Base-by-base conservation (phyloP, 2,113 vertebrate genomes). In the Centrocercus urophasianus region DNA sequence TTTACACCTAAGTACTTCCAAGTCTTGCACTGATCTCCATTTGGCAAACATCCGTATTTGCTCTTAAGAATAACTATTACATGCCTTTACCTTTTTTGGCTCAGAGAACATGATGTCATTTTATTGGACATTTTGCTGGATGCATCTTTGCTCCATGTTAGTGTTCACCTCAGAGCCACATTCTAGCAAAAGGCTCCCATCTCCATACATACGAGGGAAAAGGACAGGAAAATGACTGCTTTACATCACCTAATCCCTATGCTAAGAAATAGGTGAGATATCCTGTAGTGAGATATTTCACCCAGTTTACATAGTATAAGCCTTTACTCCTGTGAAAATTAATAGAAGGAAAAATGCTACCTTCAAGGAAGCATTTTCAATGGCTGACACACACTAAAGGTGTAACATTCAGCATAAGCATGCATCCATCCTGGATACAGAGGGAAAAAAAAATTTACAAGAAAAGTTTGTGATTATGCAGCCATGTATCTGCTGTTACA, bases 401-500 rank as follows among this genome's bases (percentile, higher is more conserved):
- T 74, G 3, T 32, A 71, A 86, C 18, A 56, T 7, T 71, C 57
- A 70, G 13, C 52, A 84, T 28, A 74, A 7, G 4, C 4, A 61
- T 2, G 10, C 30, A 9, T 7, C 18, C 25, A 52, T 40, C 47
- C 18, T 52, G 48, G 45, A 40, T 15, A 18, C 38, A 38, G 0
- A 57, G 16, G 25, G 82, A 70, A 6, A 69, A 84, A 57, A 69
- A 84, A 59, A 21, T 25, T 43, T 10, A 50, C 6, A 57, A 38
- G 25, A 60, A 66, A 73, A 87, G 9, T 13, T 17, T 42, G 36
- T 43, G 40, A 77, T 76, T 56, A 47, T 56, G 28, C n/a, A 89
- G 60, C n/a, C 22, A 42, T 0, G 6, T 6, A 56, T 9, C 40
- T 0, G 1, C 11, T 64, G 18, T 36, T 54, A 63, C 3, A 30